These are phyloP conservation scores for Aldrovandia affinis DNA, from an alignment of 2,797 vertebrate species.

Conservation along the genomic window DNA sequence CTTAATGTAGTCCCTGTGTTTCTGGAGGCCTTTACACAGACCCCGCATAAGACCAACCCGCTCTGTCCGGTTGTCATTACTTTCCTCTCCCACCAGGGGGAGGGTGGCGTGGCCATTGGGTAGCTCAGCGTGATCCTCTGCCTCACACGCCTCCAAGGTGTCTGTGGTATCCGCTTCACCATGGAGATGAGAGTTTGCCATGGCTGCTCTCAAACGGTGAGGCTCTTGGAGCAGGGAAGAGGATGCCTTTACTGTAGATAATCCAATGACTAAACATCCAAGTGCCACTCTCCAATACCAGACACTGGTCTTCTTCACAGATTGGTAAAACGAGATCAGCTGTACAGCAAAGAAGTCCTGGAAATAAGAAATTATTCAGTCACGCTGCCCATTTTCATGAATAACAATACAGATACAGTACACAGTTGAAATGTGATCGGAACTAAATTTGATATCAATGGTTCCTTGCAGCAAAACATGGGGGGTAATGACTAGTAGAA, in stretches of 20 bases:
- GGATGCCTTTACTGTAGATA: background rate
- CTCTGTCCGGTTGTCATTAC: conserved; percentile 65
- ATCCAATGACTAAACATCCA: background rate
- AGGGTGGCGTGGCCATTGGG: background rate
- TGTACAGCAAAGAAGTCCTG: background rate
- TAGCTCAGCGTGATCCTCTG: background rate
- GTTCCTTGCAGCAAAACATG: background rate
- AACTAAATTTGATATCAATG: background rate
- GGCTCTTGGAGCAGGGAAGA: too few species aligned
- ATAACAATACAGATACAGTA: background rate
- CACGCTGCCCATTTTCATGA: background rate
- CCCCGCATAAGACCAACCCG: conserved; percentile 68
- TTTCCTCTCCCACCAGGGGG: conserved; percentile 57
- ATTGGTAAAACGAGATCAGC: background rate
- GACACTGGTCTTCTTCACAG: background rate
- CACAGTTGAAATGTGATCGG: background rate
- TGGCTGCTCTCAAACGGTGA: background rate
- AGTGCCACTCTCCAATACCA: background rate
- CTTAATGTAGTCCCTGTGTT: conserved; percentile 84
- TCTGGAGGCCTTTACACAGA: conserved; percentile 74
- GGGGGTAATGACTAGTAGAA: background rate
- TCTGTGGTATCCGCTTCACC: background rate
- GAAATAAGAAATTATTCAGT: too few species aligned
- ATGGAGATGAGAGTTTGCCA: background rate
- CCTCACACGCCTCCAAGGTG: background rate